Evolutionary conservation across 1,140 invertebrate genomes (phyloP).

Genomic region (Saccostrea cuccullata): DNA sequence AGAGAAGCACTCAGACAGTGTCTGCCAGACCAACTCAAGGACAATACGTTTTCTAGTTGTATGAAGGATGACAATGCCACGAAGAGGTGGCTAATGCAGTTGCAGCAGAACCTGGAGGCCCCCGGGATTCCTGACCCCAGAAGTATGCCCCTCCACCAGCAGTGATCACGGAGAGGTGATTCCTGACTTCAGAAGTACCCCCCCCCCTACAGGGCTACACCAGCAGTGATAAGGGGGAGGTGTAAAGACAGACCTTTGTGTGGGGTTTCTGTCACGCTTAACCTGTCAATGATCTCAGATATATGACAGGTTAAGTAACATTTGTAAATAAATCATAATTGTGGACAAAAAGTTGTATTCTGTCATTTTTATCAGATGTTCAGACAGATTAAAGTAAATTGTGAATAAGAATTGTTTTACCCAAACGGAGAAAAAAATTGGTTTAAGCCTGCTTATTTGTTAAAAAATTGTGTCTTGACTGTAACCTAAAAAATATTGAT

Average conservation of each 20-base stretch:
- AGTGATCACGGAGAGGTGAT: constrained; percentile 22
- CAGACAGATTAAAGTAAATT: no score
- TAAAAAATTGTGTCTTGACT: no score
- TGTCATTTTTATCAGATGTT: background rate
- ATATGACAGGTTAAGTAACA: background rate
- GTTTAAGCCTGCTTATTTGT: no score
- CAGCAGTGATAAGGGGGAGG: no score
- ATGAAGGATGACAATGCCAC: constrained; percentile 94
- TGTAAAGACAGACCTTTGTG: background rate
- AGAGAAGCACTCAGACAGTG: constrained; percentile 97
- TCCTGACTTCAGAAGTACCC: no score
- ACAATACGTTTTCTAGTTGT: constrained; percentile 92
- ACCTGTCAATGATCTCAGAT: background rate
- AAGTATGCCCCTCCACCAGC: constrained; percentile 66
- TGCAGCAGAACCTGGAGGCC: constrained; percentile 96
- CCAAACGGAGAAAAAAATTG: no score
- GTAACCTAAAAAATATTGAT: no score
- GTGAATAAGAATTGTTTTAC: no score
- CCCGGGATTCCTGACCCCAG: constrained; percentile 71
- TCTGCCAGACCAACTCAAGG: constrained; percentile 96
- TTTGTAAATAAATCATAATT: background rate
- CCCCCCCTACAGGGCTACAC: no score
- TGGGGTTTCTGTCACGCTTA: background rate
- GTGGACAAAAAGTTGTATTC: background rate
- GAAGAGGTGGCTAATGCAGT: constrained; percentile 95